A percentile compares a stretch with the other conserved stretches of the same genome.
phyloP scores from a whole-genome alignment of 2,113 vertebrate genomes.

The Brachionichthys hirsutus region DNA sequence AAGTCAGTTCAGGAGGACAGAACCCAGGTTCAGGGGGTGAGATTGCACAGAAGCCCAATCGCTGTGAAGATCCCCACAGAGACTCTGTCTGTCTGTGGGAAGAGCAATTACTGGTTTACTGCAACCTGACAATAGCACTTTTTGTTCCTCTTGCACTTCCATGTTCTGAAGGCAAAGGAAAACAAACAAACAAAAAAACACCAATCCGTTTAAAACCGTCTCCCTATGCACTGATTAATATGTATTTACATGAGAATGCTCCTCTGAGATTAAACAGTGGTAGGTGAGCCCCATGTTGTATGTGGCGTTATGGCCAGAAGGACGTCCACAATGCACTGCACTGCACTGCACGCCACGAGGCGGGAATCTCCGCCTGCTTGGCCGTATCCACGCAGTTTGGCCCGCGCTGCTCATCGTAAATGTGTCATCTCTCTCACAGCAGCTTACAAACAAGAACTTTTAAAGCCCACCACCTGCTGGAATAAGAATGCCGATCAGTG shows the following conservation, averaged over 20 bases:
- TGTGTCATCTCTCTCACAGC: conserved; percentile 70
- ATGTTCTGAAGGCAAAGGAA: conserved; percentile 67
- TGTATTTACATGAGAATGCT: conserved; percentile 79
- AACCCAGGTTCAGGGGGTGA: conserved; percentile 63
- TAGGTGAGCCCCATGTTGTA: conserved; percentile 65
- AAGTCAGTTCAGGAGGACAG: conserved; percentile 72
- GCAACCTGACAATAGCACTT: conserved; percentile 69
- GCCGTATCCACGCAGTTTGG: conserved; percentile 46
- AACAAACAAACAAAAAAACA: conserved; percentile 61
- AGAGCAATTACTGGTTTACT: conserved; percentile 71
- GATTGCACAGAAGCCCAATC: conserved; percentile 57
- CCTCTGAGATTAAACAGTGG: conserved; percentile 68
- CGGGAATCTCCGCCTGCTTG: conserved; percentile 42
- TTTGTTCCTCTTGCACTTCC: conserved; percentile 64
- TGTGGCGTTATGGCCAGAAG: conserved; percentile 61
- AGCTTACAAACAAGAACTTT: conserved; percentile 78
- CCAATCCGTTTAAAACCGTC: conserved; percentile 81
- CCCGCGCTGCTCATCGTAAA: conserved; percentile 66
- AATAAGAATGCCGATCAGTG: conserved; percentile 62
- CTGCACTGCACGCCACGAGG: conserved; percentile 25
- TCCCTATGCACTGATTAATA: conserved; percentile 74
- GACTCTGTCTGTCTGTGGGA: conserved; percentile 61
- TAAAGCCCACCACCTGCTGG: conserved; percentile 75
- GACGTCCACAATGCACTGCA: conserved; percentile 54
- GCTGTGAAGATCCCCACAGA: conserved; percentile 52